A percentile compares a stretch with the other conserved stretches of the same genome.
These are phyloP conservation scores for Eupelmus urozonus DNA, from an alignment of 2,888 invertebrate genomes.

Conservation along the genomic window DNA sequence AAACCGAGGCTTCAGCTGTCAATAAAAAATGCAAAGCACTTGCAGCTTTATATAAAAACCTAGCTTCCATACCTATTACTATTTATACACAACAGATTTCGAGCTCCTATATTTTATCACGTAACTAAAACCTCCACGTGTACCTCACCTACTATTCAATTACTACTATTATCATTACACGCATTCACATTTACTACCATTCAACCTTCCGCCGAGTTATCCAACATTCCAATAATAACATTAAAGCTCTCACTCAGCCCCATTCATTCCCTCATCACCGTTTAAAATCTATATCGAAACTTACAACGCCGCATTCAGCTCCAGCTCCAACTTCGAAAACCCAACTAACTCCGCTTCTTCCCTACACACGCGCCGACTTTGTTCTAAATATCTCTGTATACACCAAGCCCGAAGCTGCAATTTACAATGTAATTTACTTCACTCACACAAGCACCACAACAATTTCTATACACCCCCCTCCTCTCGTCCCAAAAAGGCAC, in stretches of 20 bases:
- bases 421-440: slow-evolving; percentile 20
- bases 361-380: not conserved
- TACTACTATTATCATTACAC: not conserved
- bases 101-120: no score
- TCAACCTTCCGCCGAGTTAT: not conserved
- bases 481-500: no score
- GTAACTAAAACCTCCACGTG: no score
- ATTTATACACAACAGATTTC: no score
- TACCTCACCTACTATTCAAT: no score
- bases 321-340: not conserved
- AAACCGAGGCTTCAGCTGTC: no score
- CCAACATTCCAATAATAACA: not conserved
- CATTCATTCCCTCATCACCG: not conserved
- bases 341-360: not conserved
- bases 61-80: no score
- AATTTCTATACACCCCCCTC: no score
- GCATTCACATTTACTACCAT: not conserved
- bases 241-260: not conserved
- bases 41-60: no score
- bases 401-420: slow-evolving; percentile 17
- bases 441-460: not conserved
- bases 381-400: slow-evolving; percentile 28
- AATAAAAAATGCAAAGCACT: no score
- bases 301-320: no score
- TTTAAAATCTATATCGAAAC: not conserved